A percentile compares a stretch with the other conserved stretches of the same genome.
Evolutionary conservation across 2,797 vertebrate genomes (phyloP).

Genomic region (Poecile montanus): DNA sequence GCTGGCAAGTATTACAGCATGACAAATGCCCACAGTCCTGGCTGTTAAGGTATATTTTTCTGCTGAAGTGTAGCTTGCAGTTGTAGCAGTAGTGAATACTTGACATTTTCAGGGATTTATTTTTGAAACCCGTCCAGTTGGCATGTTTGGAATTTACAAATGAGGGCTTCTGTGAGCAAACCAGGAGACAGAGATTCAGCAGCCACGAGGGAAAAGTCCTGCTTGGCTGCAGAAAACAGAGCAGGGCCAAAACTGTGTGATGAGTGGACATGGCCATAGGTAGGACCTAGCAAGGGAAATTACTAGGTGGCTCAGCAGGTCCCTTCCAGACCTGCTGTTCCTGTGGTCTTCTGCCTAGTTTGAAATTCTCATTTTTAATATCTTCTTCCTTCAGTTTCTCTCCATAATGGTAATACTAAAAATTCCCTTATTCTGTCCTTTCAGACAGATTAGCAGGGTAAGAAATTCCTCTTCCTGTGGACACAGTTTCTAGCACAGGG

Average conservation of each 20-base stretch:
- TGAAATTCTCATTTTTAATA: neutral
- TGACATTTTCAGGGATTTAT: neutral
- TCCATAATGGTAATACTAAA: neutral
- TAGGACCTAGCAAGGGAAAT: neutral
- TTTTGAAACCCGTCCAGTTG: neutral
- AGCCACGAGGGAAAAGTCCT: neutral
- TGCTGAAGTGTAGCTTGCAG: neutral
- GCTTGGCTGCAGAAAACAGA: neutral
- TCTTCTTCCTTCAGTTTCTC: neutral
- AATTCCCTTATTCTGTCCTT: neutral
- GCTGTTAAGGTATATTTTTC: neutral
- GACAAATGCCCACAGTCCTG: neutral
- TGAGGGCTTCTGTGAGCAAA: neutral
- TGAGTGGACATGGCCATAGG: rapidly evolving
- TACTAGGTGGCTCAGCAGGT: neutral
- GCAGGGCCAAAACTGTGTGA: neutral
- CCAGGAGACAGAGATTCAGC: neutral
- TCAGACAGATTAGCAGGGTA: neutral
- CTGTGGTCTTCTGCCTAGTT: neutral
- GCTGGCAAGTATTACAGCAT: neutral
- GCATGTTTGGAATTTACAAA: neutral
- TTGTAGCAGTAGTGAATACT: neutral
- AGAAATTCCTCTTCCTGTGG: neutral
- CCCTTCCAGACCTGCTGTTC: neutral
- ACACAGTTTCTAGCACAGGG: neutral